These are phyloP conservation scores for Megalopta genalis DNA, from an alignment of 1,140 invertebrate species.

Conservation along the genomic window DNA sequence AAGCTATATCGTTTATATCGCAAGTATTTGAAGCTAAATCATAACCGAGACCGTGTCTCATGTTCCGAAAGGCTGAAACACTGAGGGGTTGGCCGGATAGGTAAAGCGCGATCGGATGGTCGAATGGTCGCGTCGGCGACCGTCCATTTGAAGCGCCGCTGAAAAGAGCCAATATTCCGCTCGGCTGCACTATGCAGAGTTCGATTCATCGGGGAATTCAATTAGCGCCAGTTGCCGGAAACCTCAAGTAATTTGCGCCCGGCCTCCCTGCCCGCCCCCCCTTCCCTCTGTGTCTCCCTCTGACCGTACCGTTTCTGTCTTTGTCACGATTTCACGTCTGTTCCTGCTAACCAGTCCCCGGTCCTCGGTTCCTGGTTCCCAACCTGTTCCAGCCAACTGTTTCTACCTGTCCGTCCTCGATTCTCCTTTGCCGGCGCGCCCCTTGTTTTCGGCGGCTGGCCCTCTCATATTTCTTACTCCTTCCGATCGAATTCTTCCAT, in stretches of 20 bases:
- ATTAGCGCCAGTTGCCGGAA: constrained; percentile 77
- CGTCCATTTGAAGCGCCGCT: constrained; percentile 63
- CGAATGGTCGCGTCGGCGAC: constrained; percentile 22
- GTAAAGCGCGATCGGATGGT: constrained; percentile 30
- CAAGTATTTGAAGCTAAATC: no score
- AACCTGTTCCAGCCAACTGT: background rate
- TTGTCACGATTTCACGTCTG: constrained; percentile 30
- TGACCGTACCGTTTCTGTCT: background rate
- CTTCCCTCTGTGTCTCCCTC: background rate
- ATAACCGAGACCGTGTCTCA: background rate
- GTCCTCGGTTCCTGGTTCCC: background rate
- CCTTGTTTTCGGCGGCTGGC: background rate
- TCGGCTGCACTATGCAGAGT: constrained; percentile 67
- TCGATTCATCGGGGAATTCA: constrained; percentile 78
- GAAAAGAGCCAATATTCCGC: constrained; percentile 77
- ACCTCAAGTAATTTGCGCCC: constrained; percentile 77
- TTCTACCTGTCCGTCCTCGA: constrained; percentile 15
- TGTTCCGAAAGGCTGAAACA: constrained; percentile 7
- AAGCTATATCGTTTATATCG: no score
- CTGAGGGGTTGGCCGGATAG: constrained; percentile 20
- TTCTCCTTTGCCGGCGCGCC: background rate
- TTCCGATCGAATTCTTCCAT: background rate
- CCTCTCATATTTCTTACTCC: background rate
- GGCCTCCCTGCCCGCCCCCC: constrained; percentile 50
- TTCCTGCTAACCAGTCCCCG: background rate